phyloP scores from a whole-genome alignment of 2,797 vertebrate genomes.

The Danio choprae region DNA sequence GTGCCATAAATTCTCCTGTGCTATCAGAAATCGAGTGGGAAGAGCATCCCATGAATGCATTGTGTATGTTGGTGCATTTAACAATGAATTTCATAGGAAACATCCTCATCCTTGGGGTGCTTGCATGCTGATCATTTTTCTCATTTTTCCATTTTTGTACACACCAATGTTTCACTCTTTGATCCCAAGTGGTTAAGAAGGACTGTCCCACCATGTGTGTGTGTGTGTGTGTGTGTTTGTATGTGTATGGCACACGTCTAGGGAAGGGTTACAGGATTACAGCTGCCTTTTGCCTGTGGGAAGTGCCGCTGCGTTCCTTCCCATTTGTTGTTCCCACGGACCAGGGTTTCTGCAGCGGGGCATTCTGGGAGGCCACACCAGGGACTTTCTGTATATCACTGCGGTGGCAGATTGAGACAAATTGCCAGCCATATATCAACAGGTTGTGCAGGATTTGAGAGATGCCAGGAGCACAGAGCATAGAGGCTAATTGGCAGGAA shows the following conservation, averaged over 20 bases:
- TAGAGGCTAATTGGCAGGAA: conserved; percentile 69
- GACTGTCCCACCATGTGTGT: conserved; percentile 10
- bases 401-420: conserved; percentile 70
- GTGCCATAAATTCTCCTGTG: conserved; percentile 83
- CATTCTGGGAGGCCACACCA: conserved; percentile 80
- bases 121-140: background rate
- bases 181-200: conserved; percentile 19
- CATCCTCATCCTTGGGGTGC: background rate
- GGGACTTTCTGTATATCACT: conserved; percentile 77
- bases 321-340: conserved; percentile 96
- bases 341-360: conserved; percentile 83
- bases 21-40: conserved; percentile 74
- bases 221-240: conserved; percentile 67
- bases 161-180: conserved; percentile 6
- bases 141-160: conserved; percentile 17
- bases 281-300: conserved; percentile 96
- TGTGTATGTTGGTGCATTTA: conserved; percentile 7
- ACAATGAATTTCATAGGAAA: background rate
- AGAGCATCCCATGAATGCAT: conserved; percentile 53
- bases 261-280: conserved; percentile 83
- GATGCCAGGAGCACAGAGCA: conserved; percentile 70
- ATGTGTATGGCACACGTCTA: conserved; percentile 60
- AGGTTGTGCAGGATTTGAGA: conserved; percentile 78
- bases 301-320: conserved; percentile 91
- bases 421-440: conserved; percentile 80